Conservation (phyloP, 2,888 invertebrate genomes). For the Drosophila lutescens region DNA sequence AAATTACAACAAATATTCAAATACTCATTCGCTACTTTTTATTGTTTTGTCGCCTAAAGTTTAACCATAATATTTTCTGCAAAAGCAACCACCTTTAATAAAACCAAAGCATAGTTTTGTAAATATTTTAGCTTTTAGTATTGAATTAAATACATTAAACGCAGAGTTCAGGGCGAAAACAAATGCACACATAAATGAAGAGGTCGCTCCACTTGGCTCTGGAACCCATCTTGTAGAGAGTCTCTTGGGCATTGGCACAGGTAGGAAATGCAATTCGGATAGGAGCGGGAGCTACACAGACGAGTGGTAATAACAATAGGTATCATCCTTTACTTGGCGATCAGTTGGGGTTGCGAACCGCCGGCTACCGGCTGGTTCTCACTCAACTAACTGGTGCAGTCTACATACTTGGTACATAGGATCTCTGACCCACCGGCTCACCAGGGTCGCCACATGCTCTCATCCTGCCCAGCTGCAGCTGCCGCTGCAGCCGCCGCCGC, state of each 20-base stretch:
- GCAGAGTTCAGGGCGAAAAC: constrained; percentile 42
- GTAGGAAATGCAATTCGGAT: constrained; percentile 69
- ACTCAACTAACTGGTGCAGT: constrained; percentile 61
- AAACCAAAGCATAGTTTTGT: constrained; percentile 6
- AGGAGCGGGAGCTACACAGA: constrained; percentile 43
- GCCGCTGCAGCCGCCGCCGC: constrained; percentile 46
- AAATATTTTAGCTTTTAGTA: constrained; percentile 45
- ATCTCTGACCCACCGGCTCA: constrained; percentile 67
- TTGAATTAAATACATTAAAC: constrained; percentile 74
- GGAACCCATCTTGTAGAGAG: constrained; percentile 53
- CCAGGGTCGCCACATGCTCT: constrained; percentile 86
- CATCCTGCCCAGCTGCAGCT: constrained; percentile 76
- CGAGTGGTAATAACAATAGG: constrained; percentile 54
- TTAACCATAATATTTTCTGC: no score
- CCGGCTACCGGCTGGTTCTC: constrained; percentile 35
- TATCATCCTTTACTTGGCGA: constrained; percentile 17
- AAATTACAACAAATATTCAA: constrained; percentile 5
- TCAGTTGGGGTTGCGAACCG: constrained; percentile 13
- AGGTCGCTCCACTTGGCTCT: constrained; percentile 24
- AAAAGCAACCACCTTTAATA: neutral
- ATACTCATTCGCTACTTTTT: neutral
- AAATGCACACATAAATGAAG: constrained; percentile 42
- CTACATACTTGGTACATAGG: constrained; percentile 72
- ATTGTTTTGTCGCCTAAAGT: neutral
- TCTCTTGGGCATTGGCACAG: constrained; percentile 79